Base-by-base conservation (phyloP, 2,797 vertebrate genomes). In the Allobates femoralis region DNA sequence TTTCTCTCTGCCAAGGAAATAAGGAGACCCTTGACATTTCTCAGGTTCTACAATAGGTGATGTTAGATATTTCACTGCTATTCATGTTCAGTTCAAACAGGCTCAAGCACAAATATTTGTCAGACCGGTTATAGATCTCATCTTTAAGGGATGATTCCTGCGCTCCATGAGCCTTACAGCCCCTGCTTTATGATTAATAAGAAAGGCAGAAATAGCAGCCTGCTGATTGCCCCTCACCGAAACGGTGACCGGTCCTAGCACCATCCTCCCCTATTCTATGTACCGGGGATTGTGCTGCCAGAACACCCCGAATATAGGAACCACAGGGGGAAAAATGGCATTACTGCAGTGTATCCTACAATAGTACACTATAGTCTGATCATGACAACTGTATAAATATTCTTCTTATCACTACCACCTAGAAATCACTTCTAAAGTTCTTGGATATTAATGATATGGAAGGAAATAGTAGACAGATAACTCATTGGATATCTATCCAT, bases 1-100 rank as follows among this genome's bases (percentile, higher is more conserved):
- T 86, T 83, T 62, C 64, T 85, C 23, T 75, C 67, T 75, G 21
- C 19, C 28, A 81, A 75, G 85, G 56, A 75, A 81, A 73, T 41
- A 76, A 32, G 53, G 23, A 81, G 67, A 46, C 60, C 56, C 78
- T 74, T 46, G 53, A 56, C 55, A 60, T 50, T 50, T 51, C 62
- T 15, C 26, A 18, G 37, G 51, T 73, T 19, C 55, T 81, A 23
- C 55, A 81, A 34, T 79, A 75, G 58, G 50, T 75, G 18, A 19
- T 51, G 5, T 34, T 66, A 67, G 66, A 51, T 30, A 34, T 41
- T 60, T 64, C 64, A 51, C 53, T 37, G 71, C n/a, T 11, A 73
- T 79, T 71, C 51, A 62, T 74, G 66, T 50, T 80, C 62, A 32
- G 1, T 80, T 81, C 79, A 86, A 50, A 64, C 41, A 60, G 10